These are phyloP conservation scores for Morbakka virulenta DNA, from an alignment of 30 jellyfish, hydroid and myxozoan genomes.

Conservation along the genomic window DNA sequence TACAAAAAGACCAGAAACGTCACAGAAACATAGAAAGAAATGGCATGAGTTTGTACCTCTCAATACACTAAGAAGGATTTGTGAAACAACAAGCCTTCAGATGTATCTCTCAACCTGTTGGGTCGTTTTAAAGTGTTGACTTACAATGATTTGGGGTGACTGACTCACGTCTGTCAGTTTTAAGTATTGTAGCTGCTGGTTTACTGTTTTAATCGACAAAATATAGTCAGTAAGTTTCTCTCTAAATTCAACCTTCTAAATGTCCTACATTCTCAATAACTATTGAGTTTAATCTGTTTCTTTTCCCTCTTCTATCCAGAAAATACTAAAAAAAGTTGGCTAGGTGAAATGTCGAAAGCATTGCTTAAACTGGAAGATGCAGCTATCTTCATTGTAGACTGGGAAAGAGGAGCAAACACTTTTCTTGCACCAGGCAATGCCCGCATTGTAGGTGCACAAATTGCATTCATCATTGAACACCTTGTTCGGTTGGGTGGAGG, in stretches of 20 bases:
- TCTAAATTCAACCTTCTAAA: neutral
- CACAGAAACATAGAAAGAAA: no score
- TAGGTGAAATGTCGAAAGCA: slow-evolving; percentile 43
- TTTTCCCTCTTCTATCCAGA: slow-evolving; percentile 7
- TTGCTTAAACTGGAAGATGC: slow-evolving; percentile 33
- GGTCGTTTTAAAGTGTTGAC: no score
- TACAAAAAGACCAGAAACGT: no score
- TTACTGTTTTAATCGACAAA: neutral
- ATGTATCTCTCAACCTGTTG: no score
- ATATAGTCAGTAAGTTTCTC: neutral
- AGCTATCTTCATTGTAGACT: slow-evolving; percentile 52
- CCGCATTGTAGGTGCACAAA: slow-evolving; percentile 74
- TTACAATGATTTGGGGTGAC: no score
- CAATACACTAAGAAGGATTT: no score
- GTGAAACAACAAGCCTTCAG: no score
- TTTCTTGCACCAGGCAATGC: slow-evolving; percentile 64
- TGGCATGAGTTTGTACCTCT: no score
- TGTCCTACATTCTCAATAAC: neutral
- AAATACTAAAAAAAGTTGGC: slow-evolving; percentile 41
- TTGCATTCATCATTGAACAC: slow-evolving; percentile 36
- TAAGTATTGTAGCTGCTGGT: no score
- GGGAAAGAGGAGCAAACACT: slow-evolving; percentile 66
- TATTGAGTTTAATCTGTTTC: no score
- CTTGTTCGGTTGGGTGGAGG: neutral
- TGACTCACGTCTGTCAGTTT: no score